These are phyloP conservation scores for Dryas iulia DNA, from an alignment of 1,140 invertebrate genomes.

Conservation along the genomic window DNA sequence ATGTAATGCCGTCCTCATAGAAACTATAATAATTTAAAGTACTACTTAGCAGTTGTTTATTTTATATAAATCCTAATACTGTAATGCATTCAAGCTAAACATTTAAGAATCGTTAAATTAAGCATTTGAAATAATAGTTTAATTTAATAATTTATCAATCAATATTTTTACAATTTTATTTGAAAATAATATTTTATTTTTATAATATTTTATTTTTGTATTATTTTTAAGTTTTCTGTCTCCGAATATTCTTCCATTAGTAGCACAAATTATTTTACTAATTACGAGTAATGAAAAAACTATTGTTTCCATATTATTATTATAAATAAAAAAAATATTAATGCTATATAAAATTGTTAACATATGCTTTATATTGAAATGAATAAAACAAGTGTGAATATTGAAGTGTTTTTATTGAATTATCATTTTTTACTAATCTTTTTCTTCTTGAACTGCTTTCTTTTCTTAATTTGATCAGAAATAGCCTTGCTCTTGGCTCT, in stretches of 20 bases:
- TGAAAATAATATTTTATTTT: background rate
- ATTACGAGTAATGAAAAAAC: background rate
- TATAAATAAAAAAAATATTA: background rate
- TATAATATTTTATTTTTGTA: background rate
- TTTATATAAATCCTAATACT: background rate
- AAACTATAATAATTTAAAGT: background rate
- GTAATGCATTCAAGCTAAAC: background rate
- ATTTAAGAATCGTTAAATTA: background rate
- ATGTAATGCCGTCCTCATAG: background rate
- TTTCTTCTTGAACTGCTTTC: slow-evolving; percentile 65
- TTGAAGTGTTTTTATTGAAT: slow-evolving; percentile 26
- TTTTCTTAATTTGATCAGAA: slow-evolving; percentile 73
- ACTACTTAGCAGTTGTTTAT: background rate
- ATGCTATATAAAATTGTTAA: slow-evolving; percentile 6
- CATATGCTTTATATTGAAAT: slow-evolving; percentile 14
- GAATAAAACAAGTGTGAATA: slow-evolving; percentile 26
- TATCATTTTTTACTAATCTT: slow-evolving; percentile 51
- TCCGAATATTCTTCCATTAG: slow-evolving; percentile 8
- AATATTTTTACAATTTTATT: background rate
- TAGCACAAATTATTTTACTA: background rate
- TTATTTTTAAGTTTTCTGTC: background rate
- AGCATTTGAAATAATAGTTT: background rate
- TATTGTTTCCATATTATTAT: background rate
- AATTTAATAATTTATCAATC: background rate
- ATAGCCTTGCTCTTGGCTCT: slow-evolving; percentile 71